These are phyloP conservation scores for Stichodactyla mertensii DNA, from an alignment of 64 coral and sea anemone species.

Conservation along the genomic window DNA sequence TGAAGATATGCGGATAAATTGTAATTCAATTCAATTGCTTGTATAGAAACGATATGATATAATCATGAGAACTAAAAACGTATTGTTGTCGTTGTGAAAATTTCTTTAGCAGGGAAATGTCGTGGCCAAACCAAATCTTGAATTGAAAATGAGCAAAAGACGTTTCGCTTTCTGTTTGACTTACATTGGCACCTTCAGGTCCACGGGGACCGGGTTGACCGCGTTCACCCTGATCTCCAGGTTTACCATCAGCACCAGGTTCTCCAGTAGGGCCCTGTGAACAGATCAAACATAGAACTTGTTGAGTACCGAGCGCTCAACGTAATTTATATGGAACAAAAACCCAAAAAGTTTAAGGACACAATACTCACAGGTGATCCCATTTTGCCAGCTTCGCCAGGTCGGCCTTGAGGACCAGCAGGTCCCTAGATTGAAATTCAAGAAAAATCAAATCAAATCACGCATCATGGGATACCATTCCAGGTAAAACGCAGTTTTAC, in stretches of 20 bases:
- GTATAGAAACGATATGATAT: too few relatives aligned
- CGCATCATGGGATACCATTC: too few relatives aligned
- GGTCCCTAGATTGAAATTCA: slow-evolving; percentile 1
- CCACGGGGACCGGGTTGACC: background rate
- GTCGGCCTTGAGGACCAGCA: slow-evolving; percentile 10
- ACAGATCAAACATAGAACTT: background rate
- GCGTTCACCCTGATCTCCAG: slow-evolving; percentile 27
- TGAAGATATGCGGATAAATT: too few relatives aligned
- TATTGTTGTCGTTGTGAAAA: too few relatives aligned
- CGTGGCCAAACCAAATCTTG: too few relatives aligned
- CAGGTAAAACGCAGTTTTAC: too few relatives aligned
- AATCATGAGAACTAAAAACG: too few relatives aligned
- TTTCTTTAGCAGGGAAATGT: too few relatives aligned
- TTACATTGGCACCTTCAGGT: slow-evolving; percentile 5
- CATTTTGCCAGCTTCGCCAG: slow-evolving; percentile 13
- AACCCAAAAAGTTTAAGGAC: background rate
- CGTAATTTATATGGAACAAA: background rate
- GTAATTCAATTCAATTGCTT: too few relatives aligned
- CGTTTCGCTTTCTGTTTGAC: background rate
- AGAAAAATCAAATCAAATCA: background rate
- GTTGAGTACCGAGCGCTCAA: too few relatives aligned
- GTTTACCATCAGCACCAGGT: slow-evolving; percentile 21
- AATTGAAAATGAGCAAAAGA: too few relatives aligned
- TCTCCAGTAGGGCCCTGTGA: slow-evolving; percentile 12
- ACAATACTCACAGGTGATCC: slow-evolving; percentile 18